Percentiles rank a stretch among this genome's conserved stretches.
These are phyloP conservation scores for Orcinus orca DNA, from an alignment of 2,113 vertebrate genomes.

Conservation along the genomic window DNA sequence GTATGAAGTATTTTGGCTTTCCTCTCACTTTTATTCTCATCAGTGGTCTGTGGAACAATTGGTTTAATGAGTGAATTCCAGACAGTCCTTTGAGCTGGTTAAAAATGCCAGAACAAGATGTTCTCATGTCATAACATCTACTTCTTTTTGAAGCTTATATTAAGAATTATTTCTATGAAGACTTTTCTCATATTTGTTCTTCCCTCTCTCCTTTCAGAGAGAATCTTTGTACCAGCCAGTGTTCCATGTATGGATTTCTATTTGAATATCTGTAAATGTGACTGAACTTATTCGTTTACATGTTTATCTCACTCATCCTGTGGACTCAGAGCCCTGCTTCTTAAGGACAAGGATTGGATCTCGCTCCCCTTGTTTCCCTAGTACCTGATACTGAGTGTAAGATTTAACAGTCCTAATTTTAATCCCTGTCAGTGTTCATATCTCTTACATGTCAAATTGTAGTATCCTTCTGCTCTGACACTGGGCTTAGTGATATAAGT, in stretches of 20 bases:
- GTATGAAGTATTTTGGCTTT: not conserved
- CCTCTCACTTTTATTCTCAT: not conserved
- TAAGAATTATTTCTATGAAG: not conserved
- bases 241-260: not conserved
- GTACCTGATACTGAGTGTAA: not conserved
- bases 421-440: not conserved
- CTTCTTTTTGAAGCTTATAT: not conserved
- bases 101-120: not conserved
- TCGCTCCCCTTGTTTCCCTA: not conserved
- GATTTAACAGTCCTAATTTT: not conserved
- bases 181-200: not conserved
- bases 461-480: not conserved
- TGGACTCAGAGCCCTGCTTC: not conserved
- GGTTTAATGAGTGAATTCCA: not conserved
- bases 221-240: not conserved
- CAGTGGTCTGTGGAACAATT: not conserved
- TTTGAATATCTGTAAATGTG: not conserved
- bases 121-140: not conserved
- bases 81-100: not conserved
- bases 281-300: not conserved
- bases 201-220: not conserved
- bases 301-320: not conserved
- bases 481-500: not conserved
- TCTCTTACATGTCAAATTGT: not conserved
- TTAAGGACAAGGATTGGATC: not conserved